Base-by-base conservation (phyloP, 1,140 invertebrate species). In the Magallana angulata region DNA sequence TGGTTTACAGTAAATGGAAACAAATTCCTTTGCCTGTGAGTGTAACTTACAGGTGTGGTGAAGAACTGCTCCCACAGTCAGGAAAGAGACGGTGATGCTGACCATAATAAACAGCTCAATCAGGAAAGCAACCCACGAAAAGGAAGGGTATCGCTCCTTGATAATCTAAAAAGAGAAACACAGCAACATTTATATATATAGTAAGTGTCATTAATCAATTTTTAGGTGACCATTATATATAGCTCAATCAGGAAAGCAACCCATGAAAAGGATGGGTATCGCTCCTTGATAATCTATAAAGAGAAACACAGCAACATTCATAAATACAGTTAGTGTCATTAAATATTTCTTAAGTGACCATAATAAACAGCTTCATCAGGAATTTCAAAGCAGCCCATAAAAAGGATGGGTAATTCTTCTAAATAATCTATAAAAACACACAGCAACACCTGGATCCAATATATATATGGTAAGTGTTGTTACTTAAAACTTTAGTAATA, bases 1-100 rank as follows among this genome's bases (percentile, higher is more conserved):
- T 48, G 36, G 36, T 48, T 48, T 48, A 48, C 36, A 48, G 36
- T 48, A 48, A 48, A 48, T 48, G 36, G 3, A 48, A 48, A 48
- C 5, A 5, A 48, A 2, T 4, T 48, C 36, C 36, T 48, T 48
- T 48, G 36, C 36, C 36, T 48, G 36, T 48, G 36, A 48, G 36
- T 4, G 84, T 18, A 58, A 93, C 92, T 93, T 91, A 94, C 94
- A 82, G 87, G 93, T 94, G 86, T 94, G 94, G 85, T 94, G 92
- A 58, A 94, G 84, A 1, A 93, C 93, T 16, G 92, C 92, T 57
- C 94, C 94, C 12, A 93, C 93, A 6, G 93, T 93, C 14, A 94
- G 91, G 84, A 91, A 94, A 2, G 94, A 94, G 1, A 94, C 94
- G 7, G 93, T 93, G 16, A 94, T 94, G 87, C 93, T 94, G 88